Evolutionary conservation across 2,113 vertebrate genomes (phyloP).

Genomic region (Gopherus evgoodei): DNA sequence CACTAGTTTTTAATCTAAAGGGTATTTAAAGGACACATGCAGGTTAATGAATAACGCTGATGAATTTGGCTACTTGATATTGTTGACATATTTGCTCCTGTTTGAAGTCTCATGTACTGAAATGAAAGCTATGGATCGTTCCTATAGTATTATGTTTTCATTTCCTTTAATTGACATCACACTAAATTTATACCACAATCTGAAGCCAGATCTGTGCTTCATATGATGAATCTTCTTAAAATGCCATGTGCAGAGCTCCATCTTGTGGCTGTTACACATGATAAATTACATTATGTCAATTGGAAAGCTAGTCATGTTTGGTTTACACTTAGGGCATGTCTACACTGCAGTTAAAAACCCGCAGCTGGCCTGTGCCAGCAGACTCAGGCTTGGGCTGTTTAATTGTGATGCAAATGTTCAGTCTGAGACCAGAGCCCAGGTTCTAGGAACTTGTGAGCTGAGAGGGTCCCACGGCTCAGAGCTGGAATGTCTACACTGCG

Average conservation of each 20-base stretch:
- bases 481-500: too few species aligned
- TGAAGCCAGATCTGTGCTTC: fast-evolving
- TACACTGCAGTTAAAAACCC: background rate
- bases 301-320: background rate
- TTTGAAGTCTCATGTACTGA: background rate
- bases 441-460: background rate
- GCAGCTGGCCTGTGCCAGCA: background rate
- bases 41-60: background rate
- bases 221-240: fast-evolving
- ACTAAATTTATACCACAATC: background rate
- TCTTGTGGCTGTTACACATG: background rate
- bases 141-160: background rate
- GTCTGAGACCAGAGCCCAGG: background rate
- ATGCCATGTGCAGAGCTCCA: background rate
- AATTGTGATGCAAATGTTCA: background rate
- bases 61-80: background rate
- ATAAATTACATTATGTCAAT: background rate
- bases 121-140: background rate
- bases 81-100: background rate
- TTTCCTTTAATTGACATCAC: background rate
- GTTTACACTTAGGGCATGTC: fast-evolving
- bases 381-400: background rate
- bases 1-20: background rate
- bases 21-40: background rate
- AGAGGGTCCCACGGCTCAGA: too few species aligned